phyloP scores from a whole-genome alignment of 2,797 vertebrate genomes.

The Pyrocephalus nanus region DNA sequence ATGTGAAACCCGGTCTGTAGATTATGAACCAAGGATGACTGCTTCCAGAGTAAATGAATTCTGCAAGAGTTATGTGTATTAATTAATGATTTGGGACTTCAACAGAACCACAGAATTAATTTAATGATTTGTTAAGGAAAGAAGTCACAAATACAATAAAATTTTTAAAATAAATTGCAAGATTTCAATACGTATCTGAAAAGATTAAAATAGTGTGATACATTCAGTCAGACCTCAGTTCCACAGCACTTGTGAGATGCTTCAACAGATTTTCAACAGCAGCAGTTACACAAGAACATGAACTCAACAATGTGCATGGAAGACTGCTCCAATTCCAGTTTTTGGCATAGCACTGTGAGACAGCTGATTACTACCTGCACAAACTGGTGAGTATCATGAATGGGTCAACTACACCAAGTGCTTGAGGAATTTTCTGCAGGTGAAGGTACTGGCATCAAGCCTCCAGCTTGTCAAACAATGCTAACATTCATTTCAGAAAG shows the following conservation, averaged over 20 bases:
- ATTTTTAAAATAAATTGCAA: not conserved
- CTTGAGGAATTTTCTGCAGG: not conserved
- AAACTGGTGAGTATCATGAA: not conserved
- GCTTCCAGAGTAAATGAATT: not conserved
- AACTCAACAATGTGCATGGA: not conserved
- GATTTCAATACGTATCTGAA: not conserved
- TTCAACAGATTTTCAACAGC: not conserved
- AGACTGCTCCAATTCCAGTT: not conserved
- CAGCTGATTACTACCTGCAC: not conserved
- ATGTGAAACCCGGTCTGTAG: not conserved
- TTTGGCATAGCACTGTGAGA: not conserved
- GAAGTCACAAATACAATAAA: not conserved
- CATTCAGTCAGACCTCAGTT: not conserved
- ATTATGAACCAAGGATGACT: not conserved
- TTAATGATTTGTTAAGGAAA: not conserved
- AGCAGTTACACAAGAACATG: not conserved
- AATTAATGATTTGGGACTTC: not conserved
- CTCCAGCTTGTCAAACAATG: not conserved
- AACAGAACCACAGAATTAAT: not conserved
- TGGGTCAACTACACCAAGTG: not conserved
- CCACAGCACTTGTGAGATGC: not conserved
- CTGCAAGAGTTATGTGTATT: fast-evolving
- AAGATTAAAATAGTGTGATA: not conserved
- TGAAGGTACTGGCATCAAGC: not conserved
- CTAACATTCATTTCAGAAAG: not conserved